Evolutionary conservation across 1,140 invertebrate species (phyloP).

Genomic region (Pseudomyrmex dendroicus): DNA sequence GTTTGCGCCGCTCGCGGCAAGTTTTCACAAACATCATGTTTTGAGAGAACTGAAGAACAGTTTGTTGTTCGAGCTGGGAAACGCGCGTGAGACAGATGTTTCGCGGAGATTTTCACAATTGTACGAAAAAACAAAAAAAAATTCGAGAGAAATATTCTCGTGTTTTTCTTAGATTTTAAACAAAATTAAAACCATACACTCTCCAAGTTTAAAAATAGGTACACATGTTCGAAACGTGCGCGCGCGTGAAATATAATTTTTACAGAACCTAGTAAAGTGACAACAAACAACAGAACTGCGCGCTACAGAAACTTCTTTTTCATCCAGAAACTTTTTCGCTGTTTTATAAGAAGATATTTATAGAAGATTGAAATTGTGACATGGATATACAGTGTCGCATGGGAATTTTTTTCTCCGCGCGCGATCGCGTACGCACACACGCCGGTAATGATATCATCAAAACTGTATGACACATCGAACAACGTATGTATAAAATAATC

Average conservation of each 20-base stretch:
- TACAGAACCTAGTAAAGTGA: not conserved
- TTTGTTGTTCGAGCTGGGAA: not conserved
- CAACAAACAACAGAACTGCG: not conserved
- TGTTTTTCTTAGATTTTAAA: not conserved
- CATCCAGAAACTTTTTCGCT: not conserved
- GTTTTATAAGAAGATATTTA: not conserved
- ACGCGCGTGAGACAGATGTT: not conserved
- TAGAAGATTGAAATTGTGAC: not conserved
- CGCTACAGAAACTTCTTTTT: not conserved
- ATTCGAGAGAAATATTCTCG: not conserved
- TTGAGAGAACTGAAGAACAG: not conserved
- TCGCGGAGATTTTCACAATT: not conserved
- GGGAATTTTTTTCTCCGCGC: not conserved
- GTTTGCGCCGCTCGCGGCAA: not conserved
- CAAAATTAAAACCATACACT: not conserved
- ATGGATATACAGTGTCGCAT: not conserved
- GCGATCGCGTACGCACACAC: no score
- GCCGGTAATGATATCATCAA: not conserved
- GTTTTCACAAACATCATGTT: constrained; percentile 15
- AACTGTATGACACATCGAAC: not conserved
- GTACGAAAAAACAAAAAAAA: not conserved
- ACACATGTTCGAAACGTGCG: no score
- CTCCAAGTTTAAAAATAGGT: no score
- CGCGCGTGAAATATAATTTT: not conserved
- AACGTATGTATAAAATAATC: not conserved